A percentile compares a stretch with the other conserved stretches of the same genome.
These are phyloP conservation scores for Creontiades dilutus DNA, from an alignment of 2,888 invertebrate species.

Conservation along the genomic window DNA sequence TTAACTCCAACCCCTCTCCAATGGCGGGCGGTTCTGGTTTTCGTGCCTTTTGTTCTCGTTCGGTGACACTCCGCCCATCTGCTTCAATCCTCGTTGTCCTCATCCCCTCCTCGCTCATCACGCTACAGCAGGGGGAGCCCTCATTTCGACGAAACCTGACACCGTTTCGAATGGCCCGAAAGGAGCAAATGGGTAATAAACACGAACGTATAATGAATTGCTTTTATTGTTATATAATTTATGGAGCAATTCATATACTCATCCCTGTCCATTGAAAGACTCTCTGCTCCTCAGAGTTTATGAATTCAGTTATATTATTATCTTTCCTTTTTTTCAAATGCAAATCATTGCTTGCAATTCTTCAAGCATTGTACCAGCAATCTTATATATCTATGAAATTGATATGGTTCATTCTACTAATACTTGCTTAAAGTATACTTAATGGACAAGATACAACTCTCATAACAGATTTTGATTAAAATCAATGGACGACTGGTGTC, in stretches of 20 bases:
- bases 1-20: not conserved
- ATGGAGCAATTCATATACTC: not conserved
- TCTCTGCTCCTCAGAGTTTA: not conserved
- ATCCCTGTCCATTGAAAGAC: not conserved
- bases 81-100: not conserved
- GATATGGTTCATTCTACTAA: no score
- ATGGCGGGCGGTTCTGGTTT: constrained; percentile 18
- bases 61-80: constrained; percentile 30
- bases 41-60: not conserved
- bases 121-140: constrained; percentile 1
- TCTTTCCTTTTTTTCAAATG: no score
- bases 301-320: not conserved
- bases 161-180: not conserved
- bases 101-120: not conserved
- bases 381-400: no score
- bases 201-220: constrained; percentile 2
- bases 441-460: no score
- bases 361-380: no score
- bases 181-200: constrained; percentile 21
- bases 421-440: no score
- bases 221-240: not conserved
- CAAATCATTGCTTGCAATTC: no score
- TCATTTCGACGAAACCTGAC: constrained; percentile 1
- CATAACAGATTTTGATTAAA: no score
- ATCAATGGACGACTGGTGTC: no score